Percentiles rank a stretch among this genome's conserved stretches.
phyloP scores from a whole-genome alignment of 2,797 vertebrate genomes.

The Stomatorhinus walkeri region DNA sequence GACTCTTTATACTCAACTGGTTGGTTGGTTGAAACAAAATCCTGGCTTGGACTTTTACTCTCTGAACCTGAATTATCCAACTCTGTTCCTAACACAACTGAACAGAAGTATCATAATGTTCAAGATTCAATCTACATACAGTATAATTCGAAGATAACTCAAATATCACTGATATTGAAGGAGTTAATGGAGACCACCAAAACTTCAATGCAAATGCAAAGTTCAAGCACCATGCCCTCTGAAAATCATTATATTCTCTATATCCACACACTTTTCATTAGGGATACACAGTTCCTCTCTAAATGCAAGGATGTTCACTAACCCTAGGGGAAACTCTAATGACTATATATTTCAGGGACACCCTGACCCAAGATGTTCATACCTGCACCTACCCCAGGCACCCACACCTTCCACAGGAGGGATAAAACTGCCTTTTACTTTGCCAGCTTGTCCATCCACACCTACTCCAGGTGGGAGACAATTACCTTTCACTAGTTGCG shows the following conservation, averaged over 20 bases:
- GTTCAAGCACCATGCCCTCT: neutral
- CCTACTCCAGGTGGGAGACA: neutral
- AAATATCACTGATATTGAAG: neutral
- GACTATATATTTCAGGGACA: neutral
- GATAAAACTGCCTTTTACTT: neutral
- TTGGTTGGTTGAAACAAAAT: too few relatives aligned
- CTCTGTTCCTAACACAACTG: neutral
- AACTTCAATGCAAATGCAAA: neutral
- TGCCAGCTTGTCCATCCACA: neutral
- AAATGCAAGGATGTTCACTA: neutral
- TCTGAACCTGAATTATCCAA: too few relatives aligned
- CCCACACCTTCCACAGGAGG: neutral
- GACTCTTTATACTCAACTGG: too few relatives aligned
- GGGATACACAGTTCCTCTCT: neutral
- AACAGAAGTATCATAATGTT: neutral
- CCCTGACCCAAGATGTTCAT: neutral
- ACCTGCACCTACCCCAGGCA: neutral
- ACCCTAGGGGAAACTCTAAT: neutral
- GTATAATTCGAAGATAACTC: neutral
- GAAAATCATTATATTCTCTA: neutral
- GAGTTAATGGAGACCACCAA: neutral
- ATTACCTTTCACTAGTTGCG: neutral
- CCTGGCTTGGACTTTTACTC: too few relatives aligned
- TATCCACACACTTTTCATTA: neutral
- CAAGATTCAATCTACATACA: neutral